phyloP scores from a whole-genome alignment of 2,113 vertebrate genomes.

The Phycodurus eques region DNA sequence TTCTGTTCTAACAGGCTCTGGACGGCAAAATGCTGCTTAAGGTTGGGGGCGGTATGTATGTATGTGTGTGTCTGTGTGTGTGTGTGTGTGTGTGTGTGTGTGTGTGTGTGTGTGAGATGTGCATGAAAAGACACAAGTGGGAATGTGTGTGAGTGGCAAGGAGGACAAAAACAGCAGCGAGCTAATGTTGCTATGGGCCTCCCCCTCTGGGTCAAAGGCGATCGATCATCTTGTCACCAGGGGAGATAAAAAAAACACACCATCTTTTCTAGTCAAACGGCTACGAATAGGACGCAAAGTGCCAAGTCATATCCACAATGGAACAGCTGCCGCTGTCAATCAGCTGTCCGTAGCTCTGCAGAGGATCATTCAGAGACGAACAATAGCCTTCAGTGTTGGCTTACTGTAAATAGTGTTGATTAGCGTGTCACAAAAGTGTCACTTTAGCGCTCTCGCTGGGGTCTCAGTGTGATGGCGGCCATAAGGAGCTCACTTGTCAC shows the following conservation, averaged over 20 bases:
- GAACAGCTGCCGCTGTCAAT: slow-evolving; percentile 39
- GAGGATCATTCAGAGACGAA: slow-evolving; percentile 9
- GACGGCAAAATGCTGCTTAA: not conserved
- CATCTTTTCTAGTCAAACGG: slow-evolving; percentile 21
- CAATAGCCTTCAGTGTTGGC: slow-evolving; percentile 22
- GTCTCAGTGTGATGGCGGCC: slow-evolving; percentile 10
- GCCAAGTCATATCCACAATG: slow-evolving; percentile 44
- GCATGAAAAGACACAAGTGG: not conserved
- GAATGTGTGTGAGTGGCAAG: slow-evolving; percentile 22
- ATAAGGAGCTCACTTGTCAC: slow-evolving; percentile 6
- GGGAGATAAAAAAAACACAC: not conserved
- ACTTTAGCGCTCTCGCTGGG: slow-evolving; percentile 5
- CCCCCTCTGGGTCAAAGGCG: slow-evolving; percentile 40
- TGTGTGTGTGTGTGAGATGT: not conserved
- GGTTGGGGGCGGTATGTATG: not conserved
- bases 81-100: no score
- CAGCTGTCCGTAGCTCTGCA: slow-evolving; percentile 16
- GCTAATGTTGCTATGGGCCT: not conserved
- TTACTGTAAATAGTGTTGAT: slow-evolving; percentile 26
- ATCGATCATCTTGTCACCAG: slow-evolving; percentile 27
- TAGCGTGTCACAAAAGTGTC: not conserved
- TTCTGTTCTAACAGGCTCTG: slow-evolving; percentile 5
- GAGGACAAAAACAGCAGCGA: slow-evolving; percentile 1
- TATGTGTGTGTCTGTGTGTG: not conserved
- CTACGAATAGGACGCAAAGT: slow-evolving; percentile 14